Conservation (phyloP, 2,113 vertebrate genomes). For the Catagonus wagneri region DNA sequence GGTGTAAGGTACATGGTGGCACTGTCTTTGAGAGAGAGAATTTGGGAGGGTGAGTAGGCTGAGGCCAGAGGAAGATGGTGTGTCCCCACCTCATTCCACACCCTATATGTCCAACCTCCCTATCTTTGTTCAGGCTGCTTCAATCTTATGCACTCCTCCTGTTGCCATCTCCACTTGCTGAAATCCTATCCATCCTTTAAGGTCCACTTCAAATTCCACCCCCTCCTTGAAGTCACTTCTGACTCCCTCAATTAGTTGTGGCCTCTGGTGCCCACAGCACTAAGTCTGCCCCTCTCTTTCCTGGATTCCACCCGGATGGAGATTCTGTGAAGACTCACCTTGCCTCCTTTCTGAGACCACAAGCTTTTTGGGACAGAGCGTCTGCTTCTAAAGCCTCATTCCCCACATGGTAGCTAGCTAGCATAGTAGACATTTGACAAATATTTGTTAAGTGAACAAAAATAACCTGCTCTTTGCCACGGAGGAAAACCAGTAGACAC, state of each 20-base stretch:
- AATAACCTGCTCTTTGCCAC: constrained; percentile 56
- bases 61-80: not conserved
- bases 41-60: not conserved
- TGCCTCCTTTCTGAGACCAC: not conserved
- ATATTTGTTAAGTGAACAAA: constrained; percentile 73
- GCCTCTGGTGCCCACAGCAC: not conserved
- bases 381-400: not conserved
- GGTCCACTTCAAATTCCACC: not conserved
- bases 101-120: not conserved
- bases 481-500: constrained; percentile 64
- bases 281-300: not conserved
- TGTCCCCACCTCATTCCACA: not conserved
- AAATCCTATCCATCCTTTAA: not conserved
- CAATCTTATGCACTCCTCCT: not conserved
- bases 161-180: too few relatives aligned
- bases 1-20: not conserved
- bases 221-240: not conserved
- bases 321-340: not conserved
- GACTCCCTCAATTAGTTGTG: not conserved
- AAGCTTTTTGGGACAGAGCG: not conserved
- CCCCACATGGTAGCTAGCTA: not conserved
- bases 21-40: not conserved
- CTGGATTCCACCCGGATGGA: not conserved
- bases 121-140: not conserved
- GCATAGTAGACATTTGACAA: constrained; percentile 43